phyloP scores from a whole-genome alignment of 2,797 vertebrate genomes.

The Morelia viridis region DNA sequence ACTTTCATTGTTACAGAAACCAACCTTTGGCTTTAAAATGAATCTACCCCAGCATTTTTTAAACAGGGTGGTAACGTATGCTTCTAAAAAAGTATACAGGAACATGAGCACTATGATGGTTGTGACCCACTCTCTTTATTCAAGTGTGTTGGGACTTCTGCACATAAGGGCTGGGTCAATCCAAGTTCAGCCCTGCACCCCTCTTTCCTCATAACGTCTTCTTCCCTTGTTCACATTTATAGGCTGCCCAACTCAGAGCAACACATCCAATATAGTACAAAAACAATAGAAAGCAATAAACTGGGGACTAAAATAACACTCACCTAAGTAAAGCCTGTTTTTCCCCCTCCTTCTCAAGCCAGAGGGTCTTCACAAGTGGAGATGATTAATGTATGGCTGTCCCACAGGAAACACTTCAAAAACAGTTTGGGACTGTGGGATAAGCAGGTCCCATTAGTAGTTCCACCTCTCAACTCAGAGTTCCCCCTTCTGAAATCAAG shows the following conservation, averaged over 20 bases:
- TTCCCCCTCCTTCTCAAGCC: not conserved
- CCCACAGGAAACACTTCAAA: not conserved
- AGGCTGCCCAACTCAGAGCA: not conserved
- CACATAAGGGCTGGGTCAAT: not conserved
- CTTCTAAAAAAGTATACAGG: not conserved
- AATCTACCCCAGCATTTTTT: not conserved
- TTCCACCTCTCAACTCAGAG: not conserved
- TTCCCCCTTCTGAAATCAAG: not conserved
- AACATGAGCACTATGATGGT: not conserved
- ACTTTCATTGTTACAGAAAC: not conserved
- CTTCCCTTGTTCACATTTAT: not conserved
- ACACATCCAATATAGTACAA: not conserved
- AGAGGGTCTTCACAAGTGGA: not conserved
- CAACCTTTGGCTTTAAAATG: not conserved
- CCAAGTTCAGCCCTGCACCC: not conserved
- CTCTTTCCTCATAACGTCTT: not conserved
- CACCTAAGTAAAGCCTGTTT: not conserved
- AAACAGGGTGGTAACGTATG: not conserved
- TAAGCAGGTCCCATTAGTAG: not conserved
- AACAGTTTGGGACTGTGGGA: too few species aligned
- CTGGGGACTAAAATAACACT: not conserved
- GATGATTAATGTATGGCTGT: not conserved
- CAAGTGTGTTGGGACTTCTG: not conserved
- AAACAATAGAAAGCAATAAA: not conserved
- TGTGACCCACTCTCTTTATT: not conserved